Evolutionary conservation across 2,888 invertebrate genomes (phyloP).

Genomic region (Petrolisthes manimaculis): DNA sequence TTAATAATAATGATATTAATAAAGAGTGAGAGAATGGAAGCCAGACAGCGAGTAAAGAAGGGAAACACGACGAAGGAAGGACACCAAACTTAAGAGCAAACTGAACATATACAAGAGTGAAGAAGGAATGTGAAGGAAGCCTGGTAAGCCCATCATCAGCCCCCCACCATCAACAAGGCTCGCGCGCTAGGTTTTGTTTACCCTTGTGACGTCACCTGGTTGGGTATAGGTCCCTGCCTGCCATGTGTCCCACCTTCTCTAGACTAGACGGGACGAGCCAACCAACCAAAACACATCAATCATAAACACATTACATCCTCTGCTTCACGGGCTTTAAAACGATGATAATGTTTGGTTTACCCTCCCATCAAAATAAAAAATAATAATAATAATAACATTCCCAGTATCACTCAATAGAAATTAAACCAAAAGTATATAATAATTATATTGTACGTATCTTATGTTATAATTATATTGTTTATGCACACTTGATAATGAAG

Average conservation of each 20-base stretch:
- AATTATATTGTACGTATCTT: no score
- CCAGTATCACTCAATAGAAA: no score
- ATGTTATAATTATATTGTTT: no score
- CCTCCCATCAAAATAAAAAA: no score
- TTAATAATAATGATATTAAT: background rate
- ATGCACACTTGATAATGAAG: no score
- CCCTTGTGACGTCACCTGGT: background rate
- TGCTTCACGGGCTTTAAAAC: no score
- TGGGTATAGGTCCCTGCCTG: background rate
- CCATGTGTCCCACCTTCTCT: background rate
- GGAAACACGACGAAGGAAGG: background rate
- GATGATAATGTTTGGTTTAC: no score
- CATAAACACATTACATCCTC: background rate
- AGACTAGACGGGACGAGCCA: background rate
- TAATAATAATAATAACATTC: no score
- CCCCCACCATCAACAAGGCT: background rate
- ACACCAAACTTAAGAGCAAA: background rate
- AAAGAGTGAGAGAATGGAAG: background rate
- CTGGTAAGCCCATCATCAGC: conserved; percentile 25
- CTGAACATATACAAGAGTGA: background rate
- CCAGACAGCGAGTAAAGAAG: background rate
- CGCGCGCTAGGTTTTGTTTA: conserved; percentile 16
- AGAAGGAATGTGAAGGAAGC: background rate
- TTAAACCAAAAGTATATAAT: no score
- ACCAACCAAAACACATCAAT: background rate